phyloP scores from a whole-genome alignment of 2,888 invertebrate genomes.

The Drosophila recens region DNA sequence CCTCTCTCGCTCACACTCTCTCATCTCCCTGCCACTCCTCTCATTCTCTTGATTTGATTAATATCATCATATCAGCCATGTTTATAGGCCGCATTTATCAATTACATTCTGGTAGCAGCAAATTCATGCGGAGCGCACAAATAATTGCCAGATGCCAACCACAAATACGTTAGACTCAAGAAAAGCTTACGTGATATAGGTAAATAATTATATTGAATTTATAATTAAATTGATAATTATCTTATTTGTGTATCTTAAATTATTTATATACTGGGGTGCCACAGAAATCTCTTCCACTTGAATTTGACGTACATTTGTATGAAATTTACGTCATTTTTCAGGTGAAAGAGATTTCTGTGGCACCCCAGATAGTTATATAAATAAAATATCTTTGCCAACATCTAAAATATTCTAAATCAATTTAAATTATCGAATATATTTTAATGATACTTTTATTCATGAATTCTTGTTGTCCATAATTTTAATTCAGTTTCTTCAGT shows the following conservation, averaged over 20 bases:
- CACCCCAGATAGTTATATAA: no score
- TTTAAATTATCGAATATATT: no score
- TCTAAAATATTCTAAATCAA: no score
- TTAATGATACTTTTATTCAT: no score
- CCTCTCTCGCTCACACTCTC: slow-evolving; percentile 6
- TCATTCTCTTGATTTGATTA: slow-evolving; percentile 58
- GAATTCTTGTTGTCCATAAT: no score
- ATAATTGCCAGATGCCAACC: slow-evolving; percentile 13
- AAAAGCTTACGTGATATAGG: background rate
- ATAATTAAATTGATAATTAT: background rate
- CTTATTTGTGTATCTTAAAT: no score
- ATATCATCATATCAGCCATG: slow-evolving; percentile 56
- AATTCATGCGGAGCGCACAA: background rate
- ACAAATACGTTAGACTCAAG: background rate
- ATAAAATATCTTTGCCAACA: no score
- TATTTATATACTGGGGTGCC: no score
- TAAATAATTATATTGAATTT: background rate
- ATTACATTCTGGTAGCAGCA: background rate
- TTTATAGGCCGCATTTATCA: slow-evolving; percentile 66
- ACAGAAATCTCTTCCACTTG: no score
- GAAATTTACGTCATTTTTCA: no score
- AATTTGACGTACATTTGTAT: no score
- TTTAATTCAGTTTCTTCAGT: background rate
- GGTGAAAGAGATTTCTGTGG: no score
- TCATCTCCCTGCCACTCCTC: background rate